phyloP scores from a whole-genome alignment of 1,140 invertebrate genomes.

The Diachasma alloeum region DNA sequence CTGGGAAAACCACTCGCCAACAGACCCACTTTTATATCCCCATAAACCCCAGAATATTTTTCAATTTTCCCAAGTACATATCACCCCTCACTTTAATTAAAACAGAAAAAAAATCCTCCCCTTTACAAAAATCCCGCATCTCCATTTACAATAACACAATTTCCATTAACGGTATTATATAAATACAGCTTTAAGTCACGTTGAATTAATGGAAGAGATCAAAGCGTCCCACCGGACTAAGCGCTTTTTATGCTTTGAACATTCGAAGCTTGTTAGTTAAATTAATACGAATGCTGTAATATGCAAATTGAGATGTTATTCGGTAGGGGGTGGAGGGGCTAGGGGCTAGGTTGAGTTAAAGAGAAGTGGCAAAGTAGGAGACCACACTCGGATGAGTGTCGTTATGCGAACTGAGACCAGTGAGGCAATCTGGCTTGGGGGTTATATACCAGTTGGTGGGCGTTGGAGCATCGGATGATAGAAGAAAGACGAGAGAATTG shows the following conservation, averaged over 20 bases:
- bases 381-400: neutral
- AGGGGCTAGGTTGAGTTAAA: neutral
- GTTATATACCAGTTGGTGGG: neutral
- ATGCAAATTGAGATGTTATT: constrained; percentile 19
- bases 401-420: neutral
- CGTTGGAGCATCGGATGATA: neutral
- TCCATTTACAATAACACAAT: neutral
- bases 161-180: neutral
- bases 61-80: neutral
- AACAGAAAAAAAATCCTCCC: neutral
- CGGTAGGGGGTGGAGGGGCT: neutral
- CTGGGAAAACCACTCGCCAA: neutral
- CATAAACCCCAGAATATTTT: neutral
- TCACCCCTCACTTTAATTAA: neutral
- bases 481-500: neutral
- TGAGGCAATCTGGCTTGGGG: neutral
- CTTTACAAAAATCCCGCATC: neutral
- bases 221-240: too few species aligned
- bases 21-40: neutral
- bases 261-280: constrained; percentile 5
- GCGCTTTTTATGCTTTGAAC: neutral
- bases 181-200: neutral
- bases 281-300: constrained; percentile 13
- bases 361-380: neutral
- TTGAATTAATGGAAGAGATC: neutral